Evolutionary conservation across 2,113 vertebrate genomes (phyloP).

Genomic region (Craseonycteris thonglongyai): DNA sequence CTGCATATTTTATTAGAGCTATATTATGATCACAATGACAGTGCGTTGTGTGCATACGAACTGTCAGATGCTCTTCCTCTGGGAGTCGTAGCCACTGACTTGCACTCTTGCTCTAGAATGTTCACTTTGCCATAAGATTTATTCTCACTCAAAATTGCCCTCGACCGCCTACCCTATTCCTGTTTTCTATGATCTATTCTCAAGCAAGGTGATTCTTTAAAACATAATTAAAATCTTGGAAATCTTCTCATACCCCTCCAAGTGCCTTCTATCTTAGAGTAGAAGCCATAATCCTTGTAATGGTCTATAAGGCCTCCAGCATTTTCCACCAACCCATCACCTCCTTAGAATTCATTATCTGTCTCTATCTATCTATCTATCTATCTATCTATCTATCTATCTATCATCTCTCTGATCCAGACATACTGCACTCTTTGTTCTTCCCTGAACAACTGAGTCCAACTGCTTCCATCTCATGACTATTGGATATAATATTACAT

Average conservation of each 20-base stretch:
- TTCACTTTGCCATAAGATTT: background rate
- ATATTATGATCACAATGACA: slow-evolving; percentile 21
- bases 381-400: background rate
- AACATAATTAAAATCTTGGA: background rate
- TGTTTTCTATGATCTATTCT: background rate
- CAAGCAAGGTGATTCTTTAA: background rate
- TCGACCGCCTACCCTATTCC: background rate
- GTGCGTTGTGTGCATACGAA: background rate
- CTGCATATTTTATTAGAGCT: slow-evolving; percentile 21
- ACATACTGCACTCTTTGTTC: background rate
- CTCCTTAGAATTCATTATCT: no score
- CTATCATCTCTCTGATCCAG: background rate
- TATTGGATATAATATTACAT: background rate
- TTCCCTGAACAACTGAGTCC: background rate
- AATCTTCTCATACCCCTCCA: background rate
- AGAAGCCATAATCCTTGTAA: background rate
- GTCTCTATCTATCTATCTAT: no score
- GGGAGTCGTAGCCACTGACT: background rate
- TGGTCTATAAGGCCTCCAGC: rapidly evolving
- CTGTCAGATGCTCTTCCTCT: background rate
- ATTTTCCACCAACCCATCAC: rapidly evolving
- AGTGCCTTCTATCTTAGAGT: background rate
- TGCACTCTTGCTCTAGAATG: background rate
- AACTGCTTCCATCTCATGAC: background rate
- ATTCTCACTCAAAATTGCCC: background rate